Percentiles rank a stretch among this genome's conserved stretches.
These are phyloP conservation scores for Drosophila birchii DNA, from an alignment of 2,888 invertebrate species.

Conservation along the genomic window DNA sequence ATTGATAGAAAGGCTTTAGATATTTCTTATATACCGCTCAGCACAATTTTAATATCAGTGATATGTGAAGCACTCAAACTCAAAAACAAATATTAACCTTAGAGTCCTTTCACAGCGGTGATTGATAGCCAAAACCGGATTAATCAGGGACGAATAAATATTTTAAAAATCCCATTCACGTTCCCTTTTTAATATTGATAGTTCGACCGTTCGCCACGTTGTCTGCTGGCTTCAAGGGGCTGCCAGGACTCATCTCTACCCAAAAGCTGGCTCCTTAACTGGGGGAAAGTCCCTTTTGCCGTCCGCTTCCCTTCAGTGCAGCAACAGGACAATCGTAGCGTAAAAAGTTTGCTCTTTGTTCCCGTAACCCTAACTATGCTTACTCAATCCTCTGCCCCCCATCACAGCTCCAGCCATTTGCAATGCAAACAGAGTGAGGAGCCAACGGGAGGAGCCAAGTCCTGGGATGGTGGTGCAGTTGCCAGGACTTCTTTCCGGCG, in stretches of 20 bases:
- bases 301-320: constrained; percentile 36
- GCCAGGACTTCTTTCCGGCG: constrained; percentile 13
- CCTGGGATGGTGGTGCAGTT: constrained; percentile 12
- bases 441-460: background rate
- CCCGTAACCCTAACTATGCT: constrained; percentile 36
- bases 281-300: background rate
- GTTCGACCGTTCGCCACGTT: constrained; percentile 26
- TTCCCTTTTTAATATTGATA: constrained; percentile 37
- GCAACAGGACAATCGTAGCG: constrained; percentile 79
- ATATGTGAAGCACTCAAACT: constrained; percentile 7
- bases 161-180: constrained; percentile 41
- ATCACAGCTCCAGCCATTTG: constrained; percentile 37
- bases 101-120: constrained; percentile 6
- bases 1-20: background rate
- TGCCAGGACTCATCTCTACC: constrained; percentile 36
- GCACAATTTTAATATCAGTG: background rate
- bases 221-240: constrained; percentile 18
- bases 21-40: background rate
- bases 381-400: constrained; percentile 26
- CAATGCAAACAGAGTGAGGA: constrained; percentile 48
- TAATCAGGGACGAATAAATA: constrained; percentile 42
- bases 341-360: constrained; percentile 69
- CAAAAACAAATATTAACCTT: constrained; percentile 9
- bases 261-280: constrained; percentile 13
- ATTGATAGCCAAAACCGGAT: constrained; percentile 27